A percentile compares a stretch with the other conserved stretches of the same genome.
These are phyloP conservation scores for Potamarius usumacintae DNA, from an alignment of 2,113 vertebrate species.

Conservation along the genomic window DNA sequence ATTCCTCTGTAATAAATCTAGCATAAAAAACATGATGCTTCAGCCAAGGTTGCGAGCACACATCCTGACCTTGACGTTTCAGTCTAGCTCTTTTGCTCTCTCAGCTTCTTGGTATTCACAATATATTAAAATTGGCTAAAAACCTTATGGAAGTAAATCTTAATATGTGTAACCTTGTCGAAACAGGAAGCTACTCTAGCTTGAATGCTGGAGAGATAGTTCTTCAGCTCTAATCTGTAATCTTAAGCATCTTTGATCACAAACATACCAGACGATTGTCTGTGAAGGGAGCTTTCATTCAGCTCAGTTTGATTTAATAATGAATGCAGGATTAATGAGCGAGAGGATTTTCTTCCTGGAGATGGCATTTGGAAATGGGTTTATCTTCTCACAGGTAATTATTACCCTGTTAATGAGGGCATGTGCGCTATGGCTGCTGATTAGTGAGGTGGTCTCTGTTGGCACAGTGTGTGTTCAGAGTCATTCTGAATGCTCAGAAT, in stretches of 20 bases:
- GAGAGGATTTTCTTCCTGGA: not conserved
- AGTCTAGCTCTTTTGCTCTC: not conserved
- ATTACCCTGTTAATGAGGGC: not conserved
- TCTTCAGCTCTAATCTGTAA: constrained; percentile 20
- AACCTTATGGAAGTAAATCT: not conserved
- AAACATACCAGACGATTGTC: not conserved
- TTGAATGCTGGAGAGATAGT: not conserved
- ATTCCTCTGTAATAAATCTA: not conserved
- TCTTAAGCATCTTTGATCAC: constrained; percentile 19
- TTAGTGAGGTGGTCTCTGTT: constrained; percentile 1
- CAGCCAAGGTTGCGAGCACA: not conserved
- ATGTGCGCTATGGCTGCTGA: not conserved
- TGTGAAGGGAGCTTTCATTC: not conserved
- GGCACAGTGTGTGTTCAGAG: not conserved
- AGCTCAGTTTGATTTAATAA: constrained; percentile 12
- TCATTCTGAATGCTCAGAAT: not conserved
- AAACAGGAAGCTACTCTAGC: not conserved
- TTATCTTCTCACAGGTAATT: constrained; percentile 31
- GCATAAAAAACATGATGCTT: not conserved
- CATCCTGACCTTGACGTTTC: constrained; percentile 48
- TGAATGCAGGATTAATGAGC: not conserved
- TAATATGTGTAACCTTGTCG: not conserved
- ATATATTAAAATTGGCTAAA: not conserved
- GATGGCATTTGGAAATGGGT: constrained; percentile 10
- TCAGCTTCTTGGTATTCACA: constrained; percentile 12